phyloP scores from a whole-genome alignment of 1,140 invertebrate species.

The Seison nebaliae region DNA sequence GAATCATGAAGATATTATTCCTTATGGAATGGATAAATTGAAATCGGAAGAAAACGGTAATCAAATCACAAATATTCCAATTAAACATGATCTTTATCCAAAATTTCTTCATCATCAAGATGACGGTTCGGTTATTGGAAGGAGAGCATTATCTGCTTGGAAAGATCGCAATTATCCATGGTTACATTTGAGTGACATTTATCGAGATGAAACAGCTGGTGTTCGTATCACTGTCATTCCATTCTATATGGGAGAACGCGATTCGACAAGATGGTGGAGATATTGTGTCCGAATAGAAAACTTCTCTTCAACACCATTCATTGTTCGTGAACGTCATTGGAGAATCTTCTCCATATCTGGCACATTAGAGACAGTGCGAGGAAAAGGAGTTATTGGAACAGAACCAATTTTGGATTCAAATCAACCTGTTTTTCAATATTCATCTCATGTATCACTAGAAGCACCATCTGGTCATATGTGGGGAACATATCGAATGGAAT shows the following conservation, averaged over 20 bases:
- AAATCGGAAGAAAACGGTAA: too few relatives aligned
- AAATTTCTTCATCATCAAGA: constrained; percentile 44
- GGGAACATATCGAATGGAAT: constrained; percentile 83
- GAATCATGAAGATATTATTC: constrained; percentile 54
- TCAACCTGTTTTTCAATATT: constrained; percentile 80
- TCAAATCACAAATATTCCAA: constrained; percentile 45
- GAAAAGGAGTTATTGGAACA: constrained; percentile 60
- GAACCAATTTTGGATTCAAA: constrained; percentile 61
- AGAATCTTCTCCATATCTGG: constrained; percentile 75
- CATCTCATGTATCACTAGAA: constrained; percentile 75
- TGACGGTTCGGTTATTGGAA: not conserved
- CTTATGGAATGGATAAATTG: constrained; percentile 40
- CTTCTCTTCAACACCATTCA: constrained; percentile 51
- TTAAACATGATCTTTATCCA: constrained; percentile 78
- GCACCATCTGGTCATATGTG: constrained; percentile 95
- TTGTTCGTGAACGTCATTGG: constrained; percentile 77
- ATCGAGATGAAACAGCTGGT: constrained; percentile 80
- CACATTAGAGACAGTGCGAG: constrained; percentile 69
- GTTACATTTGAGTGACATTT: constrained; percentile 81
- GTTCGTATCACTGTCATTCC: constrained; percentile 82
- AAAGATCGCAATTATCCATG: constrained; percentile 89
- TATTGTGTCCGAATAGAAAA: constrained; percentile 87
- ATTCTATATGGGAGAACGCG: constrained; percentile 60
- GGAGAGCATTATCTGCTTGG: constrained; percentile 46
- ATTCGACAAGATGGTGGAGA: constrained; percentile 26